Percentiles rank a stretch among this genome's conserved stretches.
Conservation (phyloP, 1,140 invertebrate genomes). For the Drosophila micromelanica region DNA sequence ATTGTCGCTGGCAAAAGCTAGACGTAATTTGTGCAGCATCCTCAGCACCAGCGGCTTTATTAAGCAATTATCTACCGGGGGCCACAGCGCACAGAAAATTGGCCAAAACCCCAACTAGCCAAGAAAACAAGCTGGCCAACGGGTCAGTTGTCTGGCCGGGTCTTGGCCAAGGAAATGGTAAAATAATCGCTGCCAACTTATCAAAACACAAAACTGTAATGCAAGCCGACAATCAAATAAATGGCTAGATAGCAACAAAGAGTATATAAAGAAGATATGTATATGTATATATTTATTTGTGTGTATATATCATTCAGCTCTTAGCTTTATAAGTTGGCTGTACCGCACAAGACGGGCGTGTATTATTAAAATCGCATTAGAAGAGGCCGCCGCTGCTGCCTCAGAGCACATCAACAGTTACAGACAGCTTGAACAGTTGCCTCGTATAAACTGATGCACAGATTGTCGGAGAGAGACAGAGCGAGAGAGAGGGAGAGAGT, state of each 20-base stretch:
- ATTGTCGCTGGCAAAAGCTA: slow-evolving; percentile 12
- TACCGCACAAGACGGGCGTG: slow-evolving; percentile 71
- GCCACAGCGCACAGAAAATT: slow-evolving; percentile 45
- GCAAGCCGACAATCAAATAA: slow-evolving; percentile 55
- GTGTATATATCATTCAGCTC: slow-evolving; percentile 2
- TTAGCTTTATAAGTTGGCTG: slow-evolving; percentile 6
- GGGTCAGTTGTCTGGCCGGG: slow-evolving; percentile 31
- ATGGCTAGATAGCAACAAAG: slow-evolving; percentile 21
- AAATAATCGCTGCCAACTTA: slow-evolving; percentile 82
- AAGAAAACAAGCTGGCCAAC: slow-evolving; percentile 30
- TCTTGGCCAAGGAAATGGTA: slow-evolving; percentile 70
- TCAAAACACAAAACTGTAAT: slow-evolving; percentile 75
- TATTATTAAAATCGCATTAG: slow-evolving; percentile 84
- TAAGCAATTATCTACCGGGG: slow-evolving; percentile 67
- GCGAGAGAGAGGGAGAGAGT: not conserved
- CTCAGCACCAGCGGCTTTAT: slow-evolving; percentile 58
- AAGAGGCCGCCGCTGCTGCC: slow-evolving; percentile 64
- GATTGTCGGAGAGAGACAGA: slow-evolving; percentile 10
- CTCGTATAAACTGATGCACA: slow-evolving; percentile 73
- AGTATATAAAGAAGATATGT: slow-evolving; percentile 8
- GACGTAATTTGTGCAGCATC: slow-evolving; percentile 35
- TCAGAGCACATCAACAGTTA: slow-evolving; percentile 29
- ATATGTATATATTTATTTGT: slow-evolving; percentile 4
- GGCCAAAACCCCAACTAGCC: slow-evolving; percentile 53
- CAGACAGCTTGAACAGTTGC: slow-evolving; percentile 35